These are phyloP conservation scores for Chrysolina haemoptera DNA, from an alignment of 2,888 invertebrate genomes.

Conservation along the genomic window DNA sequence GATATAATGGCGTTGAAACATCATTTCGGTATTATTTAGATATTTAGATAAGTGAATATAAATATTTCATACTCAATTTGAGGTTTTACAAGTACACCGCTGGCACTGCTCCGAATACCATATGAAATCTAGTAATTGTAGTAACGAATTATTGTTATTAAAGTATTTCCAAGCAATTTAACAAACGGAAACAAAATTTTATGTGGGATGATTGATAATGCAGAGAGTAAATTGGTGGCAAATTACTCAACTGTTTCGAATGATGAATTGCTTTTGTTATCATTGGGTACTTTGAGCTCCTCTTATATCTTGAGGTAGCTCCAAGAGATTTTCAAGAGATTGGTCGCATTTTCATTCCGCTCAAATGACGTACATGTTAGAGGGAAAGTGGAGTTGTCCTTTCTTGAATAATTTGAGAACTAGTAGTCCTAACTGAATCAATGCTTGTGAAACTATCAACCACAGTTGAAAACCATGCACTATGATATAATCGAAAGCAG, in stretches of 20 bases:
- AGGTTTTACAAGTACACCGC: constrained; percentile 30
- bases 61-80: constrained; percentile 42
- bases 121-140: constrained; percentile 38
- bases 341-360: too few species aligned
- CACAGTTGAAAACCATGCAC: too few species aligned
- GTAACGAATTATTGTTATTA: constrained; percentile 33
- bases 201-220: constrained; percentile 39
- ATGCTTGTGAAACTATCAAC: too few species aligned
- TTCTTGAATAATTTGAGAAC: too few species aligned
- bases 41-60: constrained; percentile 43
- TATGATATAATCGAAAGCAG: too few species aligned
- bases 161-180: constrained; percentile 46
- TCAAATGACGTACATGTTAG: too few species aligned
- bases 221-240: constrained; percentile 20
- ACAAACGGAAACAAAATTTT: constrained; percentile 46
- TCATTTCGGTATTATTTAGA: constrained; percentile 36
- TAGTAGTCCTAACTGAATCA: too few species aligned
- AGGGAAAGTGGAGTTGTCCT: too few species aligned
- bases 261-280: neutral
- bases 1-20: constrained; percentile 31
- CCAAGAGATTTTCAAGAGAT: neutral
- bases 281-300: constrained; percentile 13
- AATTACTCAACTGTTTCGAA: constrained; percentile 18
- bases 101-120: constrained; percentile 35
- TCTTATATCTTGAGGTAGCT: neutral